Conservation (phyloP, 1,140 invertebrate genomes). For the Xylocopa sonorina region DNA sequence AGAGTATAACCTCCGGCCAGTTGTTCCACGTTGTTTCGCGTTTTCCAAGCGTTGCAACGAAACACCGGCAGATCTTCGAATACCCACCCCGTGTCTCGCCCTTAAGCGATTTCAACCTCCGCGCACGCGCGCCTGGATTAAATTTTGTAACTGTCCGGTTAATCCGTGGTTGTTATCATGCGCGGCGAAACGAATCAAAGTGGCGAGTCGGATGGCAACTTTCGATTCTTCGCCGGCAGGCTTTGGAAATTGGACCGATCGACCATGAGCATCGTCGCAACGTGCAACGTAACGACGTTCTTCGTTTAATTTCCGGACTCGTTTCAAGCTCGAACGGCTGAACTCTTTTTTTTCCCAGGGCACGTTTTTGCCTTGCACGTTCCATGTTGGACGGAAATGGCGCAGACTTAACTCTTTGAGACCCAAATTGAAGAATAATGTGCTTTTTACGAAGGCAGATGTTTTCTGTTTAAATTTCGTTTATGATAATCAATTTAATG, state of each 20-base stretch:
- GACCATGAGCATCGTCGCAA: neutral
- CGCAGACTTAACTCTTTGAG: neutral
- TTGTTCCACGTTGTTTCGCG: constrained; percentile 58
- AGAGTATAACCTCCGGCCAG: constrained; percentile 50
- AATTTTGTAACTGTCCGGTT: no score
- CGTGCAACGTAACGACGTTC: neutral
- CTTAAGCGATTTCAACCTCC: no score
- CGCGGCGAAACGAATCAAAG: no score
- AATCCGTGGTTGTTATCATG: no score
- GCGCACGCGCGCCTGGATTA: no score
- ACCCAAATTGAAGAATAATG: no score
- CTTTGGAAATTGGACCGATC: neutral
- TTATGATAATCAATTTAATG: no score
- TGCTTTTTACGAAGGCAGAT: neutral
- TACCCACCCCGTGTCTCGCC: no score
- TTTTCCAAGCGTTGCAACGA: constrained; percentile 53
- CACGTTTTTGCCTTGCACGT: neutral
- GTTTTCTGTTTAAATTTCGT: neutral
- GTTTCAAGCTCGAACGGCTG: neutral
- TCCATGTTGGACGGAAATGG: neutral
- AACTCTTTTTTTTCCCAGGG: neutral
- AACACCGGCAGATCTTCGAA: constrained; percentile 36
- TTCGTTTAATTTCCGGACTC: constrained; percentile 9
- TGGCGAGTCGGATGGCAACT: no score
- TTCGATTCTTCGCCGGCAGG: neutral